Evolutionary conservation across 2,888 invertebrate species (phyloP), one percentile per base, ranked within the genome.

Genomic region (Athrips mouffetella): DNA sequence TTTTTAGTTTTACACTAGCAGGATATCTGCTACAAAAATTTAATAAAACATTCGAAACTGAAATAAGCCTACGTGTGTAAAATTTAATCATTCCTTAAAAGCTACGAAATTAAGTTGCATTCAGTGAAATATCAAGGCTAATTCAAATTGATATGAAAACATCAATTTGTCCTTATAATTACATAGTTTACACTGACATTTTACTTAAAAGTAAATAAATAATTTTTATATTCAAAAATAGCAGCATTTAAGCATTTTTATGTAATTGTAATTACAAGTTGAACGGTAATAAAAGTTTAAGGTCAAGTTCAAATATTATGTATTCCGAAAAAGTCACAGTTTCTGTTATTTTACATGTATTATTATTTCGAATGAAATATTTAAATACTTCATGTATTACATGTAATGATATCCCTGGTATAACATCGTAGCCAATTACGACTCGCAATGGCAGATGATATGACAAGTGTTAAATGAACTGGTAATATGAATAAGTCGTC

Each of bases 281-380:
- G 16, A 25, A 10, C 16, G 27, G 31, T n/a, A n/a, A 20, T 8
- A 44, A 30, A 45, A 20, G 3, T 13, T 20, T 30, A 42, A 31
- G 30, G 45, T 30, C 31, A 31, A 21, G 30, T 27, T 21, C 15
- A 45, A 45, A 45, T 45, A n/a, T n/a, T 31, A 18, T 13, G 3
- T 16, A 18, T 7, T 30, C 18, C 16, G 8, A 23, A 16, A 16
- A 5, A 20, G n/a, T 37, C n/a, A n/a, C n/a, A n/a, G n/a, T 37
- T 20, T 18, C 2, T 37, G n/a, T n/a, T 20, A n/a, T 16, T 5
- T 16, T 8, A 18, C 16, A 35, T 20, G n/a, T 18, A n/a, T 18
- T 20, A 20, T 3, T 35, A 35, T 18, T 35, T 27, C 5, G 18
- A 16, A 18, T 8, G 33, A 18, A 35, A 35, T 31, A 11, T 2